These are phyloP conservation scores for Danio aesculapii DNA, from an alignment of 2,797 vertebrate species.

Conservation along the genomic window DNA sequence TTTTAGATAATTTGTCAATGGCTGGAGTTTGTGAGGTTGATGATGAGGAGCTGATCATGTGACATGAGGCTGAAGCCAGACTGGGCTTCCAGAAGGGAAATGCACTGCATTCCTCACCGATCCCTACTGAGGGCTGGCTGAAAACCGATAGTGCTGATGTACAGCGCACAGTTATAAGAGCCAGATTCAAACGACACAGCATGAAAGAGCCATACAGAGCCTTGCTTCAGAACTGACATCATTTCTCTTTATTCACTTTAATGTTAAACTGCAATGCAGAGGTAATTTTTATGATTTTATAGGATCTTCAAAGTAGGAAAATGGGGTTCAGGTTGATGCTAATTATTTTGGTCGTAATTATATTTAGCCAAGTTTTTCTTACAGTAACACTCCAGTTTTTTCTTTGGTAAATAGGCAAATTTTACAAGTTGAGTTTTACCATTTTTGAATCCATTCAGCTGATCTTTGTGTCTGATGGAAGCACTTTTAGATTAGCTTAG, in stretches of 20 bases:
- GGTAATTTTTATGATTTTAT: conserved; percentile 13
- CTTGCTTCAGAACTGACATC: neutral
- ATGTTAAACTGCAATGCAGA: neutral
- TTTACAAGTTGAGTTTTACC: too few species aligned
- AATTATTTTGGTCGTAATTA: neutral
- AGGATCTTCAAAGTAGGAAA: conserved; percentile 1
- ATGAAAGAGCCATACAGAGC: conserved; percentile 3
- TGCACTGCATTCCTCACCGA: conserved; percentile 60
- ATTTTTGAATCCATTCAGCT: too few species aligned
- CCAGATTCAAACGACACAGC: conserved; percentile 33
- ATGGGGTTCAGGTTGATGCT: neutral
- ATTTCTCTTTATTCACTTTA: conserved; percentile 1
- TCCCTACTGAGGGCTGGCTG: conserved; percentile 59
- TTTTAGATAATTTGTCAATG: conserved; percentile 36
- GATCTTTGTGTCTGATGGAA: too few species aligned
- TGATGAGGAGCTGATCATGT: conserved; percentile 49
- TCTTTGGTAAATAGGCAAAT: too few species aligned
- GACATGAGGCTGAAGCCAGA: conserved; percentile 51
- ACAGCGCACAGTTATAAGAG: conserved; percentile 15
- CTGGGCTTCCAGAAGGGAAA: conserved; percentile 63
- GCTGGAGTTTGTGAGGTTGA: conserved; percentile 32
- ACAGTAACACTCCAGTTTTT: neutral
- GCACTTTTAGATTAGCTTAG: too few species aligned
- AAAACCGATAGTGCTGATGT: conserved; percentile 61
- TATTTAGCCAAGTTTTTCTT: neutral